Conservation (phyloP, 1,140 invertebrate species). For the Drosophila ogumai region DNA sequence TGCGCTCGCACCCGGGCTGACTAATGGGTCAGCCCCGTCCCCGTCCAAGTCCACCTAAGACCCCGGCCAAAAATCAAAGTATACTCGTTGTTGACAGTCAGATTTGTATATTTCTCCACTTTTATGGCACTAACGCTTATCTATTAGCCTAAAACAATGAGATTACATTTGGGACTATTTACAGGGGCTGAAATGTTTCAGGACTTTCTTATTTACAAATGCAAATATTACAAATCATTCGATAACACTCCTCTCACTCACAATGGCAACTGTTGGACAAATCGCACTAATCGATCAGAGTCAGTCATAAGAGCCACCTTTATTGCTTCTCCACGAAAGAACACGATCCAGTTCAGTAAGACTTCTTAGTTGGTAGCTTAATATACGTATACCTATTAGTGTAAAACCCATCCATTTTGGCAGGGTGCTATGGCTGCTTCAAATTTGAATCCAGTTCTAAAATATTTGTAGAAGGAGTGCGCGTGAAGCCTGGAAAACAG, state of each 20-base stretch:
- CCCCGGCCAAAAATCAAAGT: slow-evolving; percentile 10
- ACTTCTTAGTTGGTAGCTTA: not conserved
- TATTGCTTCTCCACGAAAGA: slow-evolving; percentile 13
- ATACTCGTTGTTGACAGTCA: slow-evolving; percentile 31
- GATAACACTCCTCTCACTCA: slow-evolving; percentile 1
- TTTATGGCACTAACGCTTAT: slow-evolving; percentile 75
- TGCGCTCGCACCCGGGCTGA: slow-evolving; percentile 49
- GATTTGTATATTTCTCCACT: slow-evolving; percentile 64
- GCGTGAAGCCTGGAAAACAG: not conserved
- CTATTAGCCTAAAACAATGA: slow-evolving; percentile 64
- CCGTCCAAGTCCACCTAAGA: slow-evolving; percentile 1
- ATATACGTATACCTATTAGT: slow-evolving; percentile 6
- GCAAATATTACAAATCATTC: slow-evolving; percentile 4
- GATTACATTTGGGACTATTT: slow-evolving; percentile 60
- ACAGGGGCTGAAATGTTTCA: slow-evolving; percentile 19
- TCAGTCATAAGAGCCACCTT: slow-evolving; percentile 6
- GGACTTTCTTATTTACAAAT: not conserved
- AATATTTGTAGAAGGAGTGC: not conserved
- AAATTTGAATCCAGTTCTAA: slow-evolving; percentile 12
- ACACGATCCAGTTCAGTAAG: not conserved
- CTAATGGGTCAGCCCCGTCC: slow-evolving; percentile 47
- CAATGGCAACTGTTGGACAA: not conserved
- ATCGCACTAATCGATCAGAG: not conserved
- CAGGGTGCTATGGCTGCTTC: slow-evolving; percentile 9
- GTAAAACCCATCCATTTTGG: slow-evolving; percentile 6